A percentile compares a stretch with the other conserved stretches of the same genome.
phyloP scores from a whole-genome alignment of 2,888 invertebrate species.

The Hydroisotoma schaefferi region DNA sequence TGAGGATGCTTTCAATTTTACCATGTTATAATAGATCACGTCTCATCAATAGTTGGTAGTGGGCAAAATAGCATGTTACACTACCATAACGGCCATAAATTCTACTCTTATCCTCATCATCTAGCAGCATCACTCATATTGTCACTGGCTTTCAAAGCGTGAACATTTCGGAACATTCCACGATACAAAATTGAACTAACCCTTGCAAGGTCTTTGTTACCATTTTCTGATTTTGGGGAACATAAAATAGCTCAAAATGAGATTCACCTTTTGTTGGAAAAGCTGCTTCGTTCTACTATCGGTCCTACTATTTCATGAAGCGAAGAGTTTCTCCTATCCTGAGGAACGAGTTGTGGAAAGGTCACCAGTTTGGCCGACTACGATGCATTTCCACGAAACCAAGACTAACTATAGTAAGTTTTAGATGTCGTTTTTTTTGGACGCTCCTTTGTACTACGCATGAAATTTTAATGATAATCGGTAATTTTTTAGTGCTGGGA shows the following conservation, averaged over 20 bases:
- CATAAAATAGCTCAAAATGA: not conserved
- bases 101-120: too few species aligned
- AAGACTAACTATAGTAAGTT: conserved; percentile 29
- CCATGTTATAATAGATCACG: too few species aligned
- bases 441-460: not conserved
- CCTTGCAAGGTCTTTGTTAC: not conserved
- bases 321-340: not conserved
- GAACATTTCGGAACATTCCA: too few species aligned
- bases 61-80: too few species aligned
- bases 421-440: not conserved
- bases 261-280: not conserved
- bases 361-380: conserved; percentile 17
- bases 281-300: too few species aligned
- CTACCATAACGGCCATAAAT: too few species aligned
- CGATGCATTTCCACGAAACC: conserved; percentile 25
- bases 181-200: not conserved
- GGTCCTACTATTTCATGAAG: not conserved
- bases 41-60: too few species aligned
- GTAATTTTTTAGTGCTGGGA: conserved; percentile 18
- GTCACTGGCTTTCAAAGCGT: too few species aligned
- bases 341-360: conserved; percentile 9
- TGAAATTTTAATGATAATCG: not conserved
- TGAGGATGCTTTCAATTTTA: conserved; percentile 3
- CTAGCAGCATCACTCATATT: too few species aligned
- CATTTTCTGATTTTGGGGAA: not conserved